Evolutionary conservation across 92 coral and sea anemone species (phyloP), one percentile per base, ranked within the genome.

Genomic region (Palythoa grandiflora): DNA sequence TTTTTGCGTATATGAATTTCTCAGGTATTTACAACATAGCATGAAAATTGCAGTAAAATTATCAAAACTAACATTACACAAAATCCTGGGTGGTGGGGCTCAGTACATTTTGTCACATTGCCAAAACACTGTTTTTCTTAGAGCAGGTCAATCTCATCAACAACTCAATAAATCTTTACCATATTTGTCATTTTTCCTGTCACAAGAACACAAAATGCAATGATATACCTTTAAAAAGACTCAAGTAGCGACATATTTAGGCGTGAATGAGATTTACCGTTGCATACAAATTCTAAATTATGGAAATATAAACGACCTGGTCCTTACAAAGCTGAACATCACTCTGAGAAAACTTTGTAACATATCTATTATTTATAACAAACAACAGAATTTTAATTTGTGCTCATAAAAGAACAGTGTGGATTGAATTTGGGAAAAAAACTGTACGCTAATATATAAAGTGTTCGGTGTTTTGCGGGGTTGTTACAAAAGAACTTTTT

Each of bases 91-190:
- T 47, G 75, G 39, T 70, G 17, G 48, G 75, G 75, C 47, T 36
- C 75, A 36, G 75, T 35, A 70, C 75, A 28, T 70, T 70, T 70
- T 70, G 75, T 70, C 47, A 70, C 75, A 35, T 70, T 70, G 5
- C 47, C 44, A 70, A 70, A 35, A 70, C 16, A 38, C 44, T 70
- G 47, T 44, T 73, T 40, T 73, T 40, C 52, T 38, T 39, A 48
- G 84, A 48, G 83, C 71, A 79, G 84, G 71, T 79, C 84, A 79
- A 38, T 79, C 84, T 60, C 71, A 57, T 59, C 37, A 79, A 57
- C 72, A 79, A 79, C 9, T 79, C 37, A 44, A 57, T 10, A 37
- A 13, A 38, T 38, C 51, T 78, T 28, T 28, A 78, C 53, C 83
- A 57, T 11, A 57, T 38, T 78, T 78, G 71, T 51, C 72, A 79